These are phyloP conservation scores for Oegoconia quadripuncta DNA, from an alignment of 2,888 invertebrate species.

Conservation along the genomic window DNA sequence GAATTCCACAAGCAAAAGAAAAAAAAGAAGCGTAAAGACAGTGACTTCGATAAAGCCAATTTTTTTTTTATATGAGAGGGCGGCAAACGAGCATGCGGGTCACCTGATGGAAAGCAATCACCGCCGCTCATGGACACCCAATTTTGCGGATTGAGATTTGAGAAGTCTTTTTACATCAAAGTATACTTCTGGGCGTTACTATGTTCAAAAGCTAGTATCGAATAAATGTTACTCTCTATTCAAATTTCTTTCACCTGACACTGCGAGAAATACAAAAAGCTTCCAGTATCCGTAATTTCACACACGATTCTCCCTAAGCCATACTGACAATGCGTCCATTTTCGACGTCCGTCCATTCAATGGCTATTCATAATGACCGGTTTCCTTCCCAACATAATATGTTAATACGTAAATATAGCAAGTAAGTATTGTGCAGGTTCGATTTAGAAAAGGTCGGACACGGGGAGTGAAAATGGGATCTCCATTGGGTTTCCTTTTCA, in stretches of 20 bases:
- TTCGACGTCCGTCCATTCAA: conserved; percentile 24
- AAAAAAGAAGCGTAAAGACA: no score
- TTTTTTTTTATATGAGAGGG: no score
- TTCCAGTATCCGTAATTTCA: conserved; percentile 47
- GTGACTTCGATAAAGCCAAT: no score
- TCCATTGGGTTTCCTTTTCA: conserved; percentile 54
- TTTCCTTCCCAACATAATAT: conserved; percentile 48
- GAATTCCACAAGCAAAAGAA: no score
- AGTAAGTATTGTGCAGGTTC: conserved; percentile 41
- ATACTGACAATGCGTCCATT: conserved; percentile 42
- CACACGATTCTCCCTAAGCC: conserved; percentile 40
- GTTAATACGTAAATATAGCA: conserved; percentile 53
- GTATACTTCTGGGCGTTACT: no score
- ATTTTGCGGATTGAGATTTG: no score
- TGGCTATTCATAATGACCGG: conserved; percentile 57
- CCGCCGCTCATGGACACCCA: no score
- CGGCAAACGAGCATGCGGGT: no score
- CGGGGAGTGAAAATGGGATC: conserved; percentile 59
- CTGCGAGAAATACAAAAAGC: background rate
- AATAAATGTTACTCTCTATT: background rate
- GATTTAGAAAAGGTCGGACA: conserved; percentile 56
- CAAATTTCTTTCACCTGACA: background rate
- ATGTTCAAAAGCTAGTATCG: no score
- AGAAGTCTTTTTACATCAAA: no score
- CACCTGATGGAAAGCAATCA: no score